Conservation (phyloP, 1,140 invertebrate species). For the Antheraea mylitta region DNA sequence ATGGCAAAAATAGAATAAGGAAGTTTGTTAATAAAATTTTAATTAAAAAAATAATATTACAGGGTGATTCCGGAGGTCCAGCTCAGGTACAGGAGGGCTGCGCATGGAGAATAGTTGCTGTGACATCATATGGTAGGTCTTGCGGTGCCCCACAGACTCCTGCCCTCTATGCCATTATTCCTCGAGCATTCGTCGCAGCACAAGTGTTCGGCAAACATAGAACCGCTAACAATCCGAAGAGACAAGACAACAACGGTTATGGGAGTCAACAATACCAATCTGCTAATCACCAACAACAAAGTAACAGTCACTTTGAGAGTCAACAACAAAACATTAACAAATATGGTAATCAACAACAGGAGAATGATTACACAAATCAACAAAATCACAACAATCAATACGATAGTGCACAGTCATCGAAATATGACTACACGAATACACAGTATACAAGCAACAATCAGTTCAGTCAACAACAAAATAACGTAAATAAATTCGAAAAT, state of each 20-base stretch:
- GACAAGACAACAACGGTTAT: neutral
- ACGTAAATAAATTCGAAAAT: neutral
- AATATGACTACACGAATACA: too few species aligned
- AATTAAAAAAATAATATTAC: constrained; percentile 14
- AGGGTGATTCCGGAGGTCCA: constrained; percentile 86
- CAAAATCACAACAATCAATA: too few species aligned
- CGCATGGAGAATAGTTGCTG: constrained; percentile 78
- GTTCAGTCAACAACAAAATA: neutral
- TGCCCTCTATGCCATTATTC: constrained; percentile 78
- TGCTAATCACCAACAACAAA: constrained; percentile 1
- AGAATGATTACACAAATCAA: neutral
- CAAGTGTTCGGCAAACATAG: constrained; percentile 21
- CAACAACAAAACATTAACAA: neutral
- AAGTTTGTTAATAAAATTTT: too few species aligned
- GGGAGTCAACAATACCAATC: constrained; percentile 1
- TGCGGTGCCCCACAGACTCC: constrained; percentile 78
- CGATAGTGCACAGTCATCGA: neutral
- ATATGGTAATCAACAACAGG: neutral
- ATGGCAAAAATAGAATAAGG: too few species aligned
- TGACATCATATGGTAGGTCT: constrained; percentile 81
- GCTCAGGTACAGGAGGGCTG: constrained; percentile 78
- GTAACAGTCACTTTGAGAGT: neutral
- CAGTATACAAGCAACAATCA: neutral
- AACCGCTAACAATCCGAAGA: neutral
- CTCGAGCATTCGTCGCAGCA: constrained; percentile 45